A percentile compares a stretch with the other conserved stretches of the same genome.
Conservation (phyloP, 2,888 invertebrate species). For the Platypus cylindrus region DNA sequence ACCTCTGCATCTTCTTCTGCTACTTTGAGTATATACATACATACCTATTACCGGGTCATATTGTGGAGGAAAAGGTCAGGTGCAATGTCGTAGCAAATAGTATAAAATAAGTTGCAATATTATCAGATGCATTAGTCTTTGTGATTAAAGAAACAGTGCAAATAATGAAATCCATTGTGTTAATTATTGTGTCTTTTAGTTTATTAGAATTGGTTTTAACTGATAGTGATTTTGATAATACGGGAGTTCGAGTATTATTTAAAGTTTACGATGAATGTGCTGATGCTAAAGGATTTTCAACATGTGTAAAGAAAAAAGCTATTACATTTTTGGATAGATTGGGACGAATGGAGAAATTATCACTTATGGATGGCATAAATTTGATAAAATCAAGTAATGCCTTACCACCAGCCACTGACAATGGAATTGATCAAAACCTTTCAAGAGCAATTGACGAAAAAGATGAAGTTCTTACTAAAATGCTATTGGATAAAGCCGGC, state of each 20-base stretch:
- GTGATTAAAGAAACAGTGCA: too few relatives aligned
- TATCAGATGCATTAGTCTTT: conserved; percentile 29
- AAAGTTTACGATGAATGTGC: conserved; percentile 72
- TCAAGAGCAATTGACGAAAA: conserved; percentile 54
- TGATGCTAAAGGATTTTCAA: conserved; percentile 51
- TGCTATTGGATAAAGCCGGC: conserved; percentile 59
- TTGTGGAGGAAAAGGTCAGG: conserved; percentile 16
- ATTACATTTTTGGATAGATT: conserved; percentile 66
- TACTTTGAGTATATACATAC: too few relatives aligned
- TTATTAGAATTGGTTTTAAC: conserved; percentile 22
- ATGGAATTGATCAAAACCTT: conserved; percentile 54
- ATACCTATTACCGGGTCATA: conserved; percentile 16
- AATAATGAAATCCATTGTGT: conserved; percentile 27
- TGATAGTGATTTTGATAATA: conserved; percentile 32
- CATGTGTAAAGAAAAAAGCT: conserved; percentile 71
- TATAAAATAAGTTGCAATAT: conserved; percentile 32
- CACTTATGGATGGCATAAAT: conserved; percentile 53
- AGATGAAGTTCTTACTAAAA: conserved; percentile 52
- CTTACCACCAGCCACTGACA: conserved; percentile 49
- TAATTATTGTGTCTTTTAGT: conserved; percentile 29
- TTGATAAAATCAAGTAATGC: conserved; percentile 45
- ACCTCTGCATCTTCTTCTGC: too few relatives aligned
- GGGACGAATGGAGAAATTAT: conserved; percentile 52
- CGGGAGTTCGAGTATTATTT: conserved; percentile 52
- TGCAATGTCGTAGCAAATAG: conserved; percentile 14